Conservation (phyloP, 2,797 vertebrate genomes). For the Sternotherus odoratus region DNA sequence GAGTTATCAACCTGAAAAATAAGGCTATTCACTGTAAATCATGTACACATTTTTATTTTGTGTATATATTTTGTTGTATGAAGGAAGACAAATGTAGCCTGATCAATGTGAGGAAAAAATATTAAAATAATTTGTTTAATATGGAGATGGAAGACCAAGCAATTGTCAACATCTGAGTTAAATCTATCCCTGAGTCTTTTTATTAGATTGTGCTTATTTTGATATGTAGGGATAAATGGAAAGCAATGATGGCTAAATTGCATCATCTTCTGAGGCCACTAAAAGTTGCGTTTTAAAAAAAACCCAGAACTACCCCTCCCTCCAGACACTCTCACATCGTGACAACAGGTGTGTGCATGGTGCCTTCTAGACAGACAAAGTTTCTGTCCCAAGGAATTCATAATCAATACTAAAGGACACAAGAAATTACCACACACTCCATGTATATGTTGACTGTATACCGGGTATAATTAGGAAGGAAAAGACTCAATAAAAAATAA, state of each 20-base stretch:
- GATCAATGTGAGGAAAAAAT: conserved; percentile 67
- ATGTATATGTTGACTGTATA: fast-evolving
- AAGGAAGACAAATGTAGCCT: conserved; percentile 75
- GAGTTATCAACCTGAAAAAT: not conserved
- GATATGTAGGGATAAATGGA: not conserved
- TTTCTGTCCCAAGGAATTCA: not conserved
- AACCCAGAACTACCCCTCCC: too few species aligned
- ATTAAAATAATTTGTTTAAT: too few species aligned
- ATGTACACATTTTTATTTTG: conserved; percentile 76
- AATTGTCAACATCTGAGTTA: not conserved
- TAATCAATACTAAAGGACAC: not conserved
- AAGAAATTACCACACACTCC: not conserved
- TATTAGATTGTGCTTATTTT: not conserved
- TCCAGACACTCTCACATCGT: not conserved
- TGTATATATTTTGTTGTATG: conserved; percentile 75
- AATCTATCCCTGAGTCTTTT: not conserved
- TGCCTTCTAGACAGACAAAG: not conserved
- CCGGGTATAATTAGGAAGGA: fast-evolving
- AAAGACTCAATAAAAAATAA: not conserved
- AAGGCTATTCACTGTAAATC: conserved; percentile 53
- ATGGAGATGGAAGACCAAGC: not conserved
- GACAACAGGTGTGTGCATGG: fast-evolving
- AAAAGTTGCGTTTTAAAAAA: not conserved
- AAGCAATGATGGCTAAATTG: not conserved
- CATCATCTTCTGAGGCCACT: fast-evolving